A percentile compares a stretch with the other conserved stretches of the same genome.
phyloP scores from a whole-genome alignment of 1,140 invertebrate genomes.

The Prorops nasuta region DNA sequence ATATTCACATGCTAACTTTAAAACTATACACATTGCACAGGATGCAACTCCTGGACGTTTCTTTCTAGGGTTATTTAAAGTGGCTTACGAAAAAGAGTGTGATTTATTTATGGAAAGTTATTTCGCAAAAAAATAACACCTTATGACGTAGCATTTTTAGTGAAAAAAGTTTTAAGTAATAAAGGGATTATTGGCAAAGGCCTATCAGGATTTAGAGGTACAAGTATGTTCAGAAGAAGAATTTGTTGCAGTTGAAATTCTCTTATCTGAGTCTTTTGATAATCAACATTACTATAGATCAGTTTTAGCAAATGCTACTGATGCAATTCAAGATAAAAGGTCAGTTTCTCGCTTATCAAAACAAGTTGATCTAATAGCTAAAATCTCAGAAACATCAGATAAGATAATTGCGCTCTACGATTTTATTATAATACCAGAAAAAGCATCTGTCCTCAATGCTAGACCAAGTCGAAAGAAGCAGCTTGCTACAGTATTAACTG shows the following conservation, averaged over 20 bases:
- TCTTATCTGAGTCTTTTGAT: too few relatives aligned
- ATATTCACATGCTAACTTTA: slow-evolving; percentile 35
- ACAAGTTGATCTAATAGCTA: neutral
- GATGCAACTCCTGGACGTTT: slow-evolving; percentile 42
- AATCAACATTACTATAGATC: too few relatives aligned
- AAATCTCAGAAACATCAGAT: neutral
- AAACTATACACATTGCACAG: slow-evolving; percentile 38
- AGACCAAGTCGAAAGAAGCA: neutral
- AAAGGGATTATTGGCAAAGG: slow-evolving; percentile 33
- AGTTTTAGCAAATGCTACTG: neutral
- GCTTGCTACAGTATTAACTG: neutral
- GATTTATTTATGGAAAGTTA: slow-evolving; percentile 34
- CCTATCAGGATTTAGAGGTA: neutral
- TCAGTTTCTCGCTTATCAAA: neutral
- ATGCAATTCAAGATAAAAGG: neutral
- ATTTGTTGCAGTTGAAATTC: neutral
- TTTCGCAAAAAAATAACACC: slow-evolving; percentile 34
- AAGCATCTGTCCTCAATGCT: neutral
- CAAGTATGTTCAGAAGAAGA: neutral
- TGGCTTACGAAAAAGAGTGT: slow-evolving; percentile 43
- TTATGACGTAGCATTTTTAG: slow-evolving; percentile 36
- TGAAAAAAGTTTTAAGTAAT: slow-evolving; percentile 39
- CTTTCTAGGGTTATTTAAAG: slow-evolving; percentile 48
- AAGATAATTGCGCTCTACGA: neutral
- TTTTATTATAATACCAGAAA: neutral